Evolutionary conservation across 2,888 invertebrate genomes (phyloP), one percentile per base, ranked within the genome.

Genomic region (Heliconius sara): DNA sequence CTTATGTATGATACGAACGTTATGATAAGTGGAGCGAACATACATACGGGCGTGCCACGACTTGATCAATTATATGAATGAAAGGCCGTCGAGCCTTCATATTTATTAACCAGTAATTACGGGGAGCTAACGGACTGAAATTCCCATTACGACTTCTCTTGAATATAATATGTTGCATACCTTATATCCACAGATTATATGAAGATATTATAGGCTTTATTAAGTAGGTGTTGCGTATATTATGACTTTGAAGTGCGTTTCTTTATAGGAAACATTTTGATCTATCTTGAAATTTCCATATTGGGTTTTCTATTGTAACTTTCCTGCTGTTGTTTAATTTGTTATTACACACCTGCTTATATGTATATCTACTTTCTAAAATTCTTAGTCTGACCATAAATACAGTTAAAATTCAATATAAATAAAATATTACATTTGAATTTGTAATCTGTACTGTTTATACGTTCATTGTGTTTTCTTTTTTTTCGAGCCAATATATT

Each of bases 51-150:
- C 72, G 72, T 73, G 57, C 30, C 72, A 34, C 22, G 13, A 22
- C 16, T 60, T 73, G 72, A 73, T 60, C 60, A 73, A 73, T 73
- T 72, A n/a, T 30, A 34, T 60, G 57, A 73, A 57, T 73, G 57
- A 60, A 60, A 73, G 57, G 57, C 60, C 57, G 57, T 34, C 57
- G 72, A 73, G 72, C 72, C 57, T 73, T 16, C 57, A 73, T 73
- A 73, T 73, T 73, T 30, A 73, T 73, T 73, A 73, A 73, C 57
- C 57, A 57, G n/a, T 73, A 57, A 73, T 73, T 57, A 60, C 52
- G 72, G 34, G 34, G n/a, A 57, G 52, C 30, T 60, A 72, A 57
- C 52, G 13, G n/a, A 73, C 57, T 19, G 34, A 73, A 73, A 73
- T n/a, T 60, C 13, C 57, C 30, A 34, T 73, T 73, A 57, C 52